Evolutionary conservation across 2,888 invertebrate species (phyloP), one percentile per base, ranked within the genome.

Genomic region (Lysandra bellargus): DNA sequence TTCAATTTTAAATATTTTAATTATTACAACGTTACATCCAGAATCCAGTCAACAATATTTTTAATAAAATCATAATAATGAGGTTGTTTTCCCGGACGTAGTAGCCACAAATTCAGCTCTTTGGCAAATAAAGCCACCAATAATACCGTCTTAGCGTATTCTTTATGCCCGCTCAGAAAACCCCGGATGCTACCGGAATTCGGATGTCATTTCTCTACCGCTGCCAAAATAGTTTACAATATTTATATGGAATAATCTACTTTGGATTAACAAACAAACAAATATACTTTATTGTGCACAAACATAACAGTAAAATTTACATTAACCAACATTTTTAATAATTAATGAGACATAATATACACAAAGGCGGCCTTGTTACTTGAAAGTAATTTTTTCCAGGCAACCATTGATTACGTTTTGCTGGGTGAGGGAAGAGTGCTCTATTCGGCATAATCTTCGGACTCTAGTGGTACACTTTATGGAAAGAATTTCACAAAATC

Each of bases 111-210:
- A 69, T 69, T 4, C 30, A 33, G 69, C 69, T 69, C 69, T 30
- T 69, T 33, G 69, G 33, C 69, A 69, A 69, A 30, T 69, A 69
- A 69, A 69, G 69, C 33, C 69, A 33, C 30, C 69, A 69, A 69
- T 69, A 69, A 69, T 69, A 33, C 69, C 33, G 14, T 33, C 69
- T 69, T 69, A 69, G 69, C 33, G 69, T 33, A 33, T 69, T 33
- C 69, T 69, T 69, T 69, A 69, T 69, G 69, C 69, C 33, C 69
- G 69, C 69, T 33, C 69, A 23, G 33, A 12, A 33, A 69, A 4
- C 9, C 9, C 64, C 64, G 64, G 69, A 33, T 2, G 33, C 33
- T 33, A 23, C 23, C 23, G 23, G 23, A 23, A 23, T 23, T 23
- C 1, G 33, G 33, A 69, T 69, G 30, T 69, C 69, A 69, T 69